Evolutionary conservation across 2,113 vertebrate species (phyloP).

Genomic region (Arothron firmamentum): DNA sequence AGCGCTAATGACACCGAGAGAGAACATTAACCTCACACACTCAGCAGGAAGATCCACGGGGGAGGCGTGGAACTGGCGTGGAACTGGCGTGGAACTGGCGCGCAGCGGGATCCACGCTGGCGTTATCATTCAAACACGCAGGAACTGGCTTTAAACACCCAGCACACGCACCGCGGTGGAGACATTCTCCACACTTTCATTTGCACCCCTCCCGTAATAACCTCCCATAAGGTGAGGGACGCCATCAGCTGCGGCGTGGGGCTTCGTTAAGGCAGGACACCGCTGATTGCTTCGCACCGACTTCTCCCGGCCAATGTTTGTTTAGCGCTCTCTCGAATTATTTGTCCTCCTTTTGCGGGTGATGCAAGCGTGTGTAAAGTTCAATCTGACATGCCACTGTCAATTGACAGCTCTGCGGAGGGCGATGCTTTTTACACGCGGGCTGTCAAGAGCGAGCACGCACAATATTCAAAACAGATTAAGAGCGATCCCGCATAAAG

Average conservation of each 20-base stretch:
- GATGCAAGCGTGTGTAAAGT: constrained; percentile 59
- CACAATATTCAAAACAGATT: constrained; percentile 64
- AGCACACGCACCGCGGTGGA: constrained; percentile 19
- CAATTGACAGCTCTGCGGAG: constrained; percentile 54
- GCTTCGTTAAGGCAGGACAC: constrained; percentile 50
- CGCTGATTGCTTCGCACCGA: constrained; percentile 44
- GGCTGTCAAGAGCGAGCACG: constrained; percentile 46
- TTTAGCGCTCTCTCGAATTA: constrained; percentile 30
- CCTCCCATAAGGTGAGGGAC: constrained; percentile 4
- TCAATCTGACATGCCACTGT: constrained; percentile 48
- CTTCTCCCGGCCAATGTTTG: constrained; percentile 22
- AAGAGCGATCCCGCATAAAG: constrained; percentile 53
- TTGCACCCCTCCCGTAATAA: constrained; percentile 25
- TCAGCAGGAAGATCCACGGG: constrained; percentile 85
- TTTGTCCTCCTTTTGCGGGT: constrained; percentile 37
- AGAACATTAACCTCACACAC: constrained; percentile 99
- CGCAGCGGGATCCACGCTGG: constrained; percentile 35
- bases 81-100: constrained; percentile 94
- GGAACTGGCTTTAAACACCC: constrained; percentile 36
- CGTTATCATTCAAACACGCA: constrained; percentile 41
- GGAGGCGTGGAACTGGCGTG: constrained; percentile 92
- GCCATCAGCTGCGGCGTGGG: constrained; percentile 30
- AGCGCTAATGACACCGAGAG: constrained; percentile 97
- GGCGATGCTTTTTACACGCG: constrained; percentile 37
- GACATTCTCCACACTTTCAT: constrained; percentile 31